These are phyloP conservation scores for Cyprinella venusta DNA, from an alignment of 2,797 vertebrate genomes.

Conservation along the genomic window DNA sequence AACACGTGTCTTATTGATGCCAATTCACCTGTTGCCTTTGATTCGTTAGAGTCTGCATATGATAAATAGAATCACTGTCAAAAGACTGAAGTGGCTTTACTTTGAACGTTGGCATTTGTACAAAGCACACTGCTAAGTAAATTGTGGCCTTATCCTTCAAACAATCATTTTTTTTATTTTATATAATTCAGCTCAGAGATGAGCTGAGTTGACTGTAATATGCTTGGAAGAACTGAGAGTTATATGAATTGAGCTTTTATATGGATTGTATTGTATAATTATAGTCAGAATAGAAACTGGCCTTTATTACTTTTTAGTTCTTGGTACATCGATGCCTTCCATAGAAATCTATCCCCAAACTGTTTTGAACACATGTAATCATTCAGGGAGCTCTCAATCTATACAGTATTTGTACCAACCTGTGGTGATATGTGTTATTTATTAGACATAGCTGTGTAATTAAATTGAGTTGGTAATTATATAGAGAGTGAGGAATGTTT, in stretches of 20 bases:
- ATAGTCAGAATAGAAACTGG: background rate
- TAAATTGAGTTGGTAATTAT: slow-evolving; percentile 1
- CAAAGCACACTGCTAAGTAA: background rate
- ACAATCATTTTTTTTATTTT: background rate
- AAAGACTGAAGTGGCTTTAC: background rate
- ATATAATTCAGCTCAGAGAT: background rate
- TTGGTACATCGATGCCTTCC: background rate
- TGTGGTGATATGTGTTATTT: background rate
- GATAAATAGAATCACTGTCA: background rate
- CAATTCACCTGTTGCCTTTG: background rate
- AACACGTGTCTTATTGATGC: background rate
- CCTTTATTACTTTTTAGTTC: background rate
- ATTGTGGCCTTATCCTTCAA: background rate
- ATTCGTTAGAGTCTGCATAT: background rate
- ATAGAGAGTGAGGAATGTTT: background rate
- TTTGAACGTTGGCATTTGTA: background rate
- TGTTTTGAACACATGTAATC: background rate
- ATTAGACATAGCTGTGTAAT: slow-evolving; percentile 13
- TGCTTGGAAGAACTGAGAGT: background rate
- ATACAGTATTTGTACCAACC: slow-evolving; percentile 14
- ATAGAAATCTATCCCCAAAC: background rate
- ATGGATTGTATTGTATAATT: background rate
- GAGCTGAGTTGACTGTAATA: background rate
- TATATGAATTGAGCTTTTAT: background rate
- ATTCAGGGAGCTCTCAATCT: background rate